Conservation (phyloP, 35 echinoderm and acorn worm species). For the Hemicentrotus pulcherrimus region DNA sequence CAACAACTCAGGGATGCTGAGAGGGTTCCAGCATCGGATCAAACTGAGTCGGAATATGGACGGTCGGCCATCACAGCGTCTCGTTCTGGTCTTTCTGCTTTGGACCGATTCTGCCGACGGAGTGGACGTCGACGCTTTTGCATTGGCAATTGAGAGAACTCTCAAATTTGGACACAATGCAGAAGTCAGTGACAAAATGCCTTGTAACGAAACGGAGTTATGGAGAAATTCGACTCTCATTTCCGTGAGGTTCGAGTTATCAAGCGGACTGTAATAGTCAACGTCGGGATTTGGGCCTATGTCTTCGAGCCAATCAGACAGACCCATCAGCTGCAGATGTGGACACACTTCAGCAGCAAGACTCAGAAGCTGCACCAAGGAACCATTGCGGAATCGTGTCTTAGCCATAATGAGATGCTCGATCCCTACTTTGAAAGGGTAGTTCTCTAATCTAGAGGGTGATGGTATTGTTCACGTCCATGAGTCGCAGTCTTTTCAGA, state of each 20-base stretch:
- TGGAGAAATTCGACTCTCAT: neutral
- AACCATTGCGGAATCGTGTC: neutral
- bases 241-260: neutral
- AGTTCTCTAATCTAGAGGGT: neutral
- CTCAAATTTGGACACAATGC: neutral
- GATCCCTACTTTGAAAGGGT: slow-evolving; percentile 6
- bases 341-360: neutral
- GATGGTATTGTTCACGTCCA: neutral
- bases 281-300: neutral
- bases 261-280: neutral
- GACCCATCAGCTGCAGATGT: neutral
- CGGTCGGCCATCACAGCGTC: neutral
- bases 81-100: neutral
- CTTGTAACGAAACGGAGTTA: neutral
- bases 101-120: neutral
- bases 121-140: neutral
- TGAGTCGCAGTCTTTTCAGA: neutral
- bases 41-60: neutral
- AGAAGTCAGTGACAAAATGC: neutral
- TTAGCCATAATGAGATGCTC: slow-evolving; percentile 7
- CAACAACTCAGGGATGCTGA: neutral
- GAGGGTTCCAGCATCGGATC: neutral
- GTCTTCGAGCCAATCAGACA: slow-evolving; percentile 12
- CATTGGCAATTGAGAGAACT: neutral
- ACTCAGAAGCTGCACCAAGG: neutral